phyloP scores from a whole-genome alignment of 2,113 vertebrate genomes.

The Rhinogobius similis region DNA sequence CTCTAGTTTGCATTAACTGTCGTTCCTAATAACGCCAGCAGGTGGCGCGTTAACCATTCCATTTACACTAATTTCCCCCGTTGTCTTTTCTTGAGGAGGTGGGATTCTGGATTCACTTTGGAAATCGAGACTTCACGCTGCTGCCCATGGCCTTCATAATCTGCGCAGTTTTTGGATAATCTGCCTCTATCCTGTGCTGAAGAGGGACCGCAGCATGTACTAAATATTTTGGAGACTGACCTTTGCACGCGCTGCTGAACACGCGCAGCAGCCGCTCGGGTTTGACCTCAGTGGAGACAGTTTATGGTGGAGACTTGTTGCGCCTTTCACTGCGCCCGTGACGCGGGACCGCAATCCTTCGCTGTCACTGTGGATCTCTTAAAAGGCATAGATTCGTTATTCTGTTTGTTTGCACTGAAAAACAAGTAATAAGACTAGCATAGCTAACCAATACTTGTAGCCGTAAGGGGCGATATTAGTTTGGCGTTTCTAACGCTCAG shows the following conservation, averaged over 20 bases:
- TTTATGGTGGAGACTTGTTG: slow-evolving; percentile 10
- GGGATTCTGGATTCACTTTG: not conserved
- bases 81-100: not conserved
- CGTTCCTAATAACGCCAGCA: slow-evolving; percentile 13
- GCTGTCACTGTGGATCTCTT: slow-evolving; percentile 24
- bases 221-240: not conserved
- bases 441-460: not conserved
- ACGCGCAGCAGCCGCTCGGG: not conserved
- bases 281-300: not conserved
- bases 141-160: not conserved
- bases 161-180: not conserved
- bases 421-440: not conserved
- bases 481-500: not conserved
- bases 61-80: not conserved
- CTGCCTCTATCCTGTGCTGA: not conserved
- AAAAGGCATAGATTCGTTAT: slow-evolving; percentile 20
- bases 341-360: slow-evolving; percentile 10
- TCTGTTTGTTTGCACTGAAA: not conserved
- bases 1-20: not conserved
- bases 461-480: not conserved
- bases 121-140: not conserved
- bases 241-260: not conserved
- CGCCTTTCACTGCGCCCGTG: not conserved
- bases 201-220: not conserved
- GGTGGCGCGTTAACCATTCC: slow-evolving; percentile 25